Conservation (phyloP, 2,113 vertebrate genomes). For the Percina caprodes region DNA sequence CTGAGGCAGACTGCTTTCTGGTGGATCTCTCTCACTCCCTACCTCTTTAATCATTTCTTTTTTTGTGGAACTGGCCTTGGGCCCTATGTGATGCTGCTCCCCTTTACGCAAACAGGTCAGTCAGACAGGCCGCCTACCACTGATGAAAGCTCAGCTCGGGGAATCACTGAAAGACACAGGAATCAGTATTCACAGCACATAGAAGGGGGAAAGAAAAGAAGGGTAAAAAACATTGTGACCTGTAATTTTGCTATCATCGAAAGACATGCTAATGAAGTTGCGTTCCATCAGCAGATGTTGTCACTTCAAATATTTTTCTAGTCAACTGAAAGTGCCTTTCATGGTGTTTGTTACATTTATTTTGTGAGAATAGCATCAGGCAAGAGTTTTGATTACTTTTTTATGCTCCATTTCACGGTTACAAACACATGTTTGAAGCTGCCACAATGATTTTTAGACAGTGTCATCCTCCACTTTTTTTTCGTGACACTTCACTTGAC, state of each 20-base stretch:
- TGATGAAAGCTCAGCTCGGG: slow-evolving; percentile 55
- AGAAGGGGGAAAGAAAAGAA: not conserved
- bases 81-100: slow-evolving; percentile 51
- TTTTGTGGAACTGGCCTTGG: slow-evolving; percentile 47
- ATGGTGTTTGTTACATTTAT: slow-evolving; percentile 68
- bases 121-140: slow-evolving; percentile 24
- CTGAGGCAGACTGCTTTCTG: slow-evolving; percentile 19
- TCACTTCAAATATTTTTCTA: slow-evolving; percentile 49
- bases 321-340: slow-evolving; percentile 55
- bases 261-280: slow-evolving; percentile 64
- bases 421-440: slow-evolving; percentile 65
- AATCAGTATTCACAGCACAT: slow-evolving; percentile 55
- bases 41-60: slow-evolving; percentile 54
- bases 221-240: slow-evolving; percentile 26
- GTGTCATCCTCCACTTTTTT: slow-evolving; percentile 42
- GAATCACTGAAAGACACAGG: slow-evolving; percentile 24
- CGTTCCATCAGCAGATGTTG: slow-evolving; percentile 46
- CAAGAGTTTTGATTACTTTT: slow-evolving; percentile 68
- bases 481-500: slow-evolving; percentile 52
- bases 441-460: slow-evolving; percentile 67
- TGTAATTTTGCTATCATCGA: slow-evolving; percentile 53
- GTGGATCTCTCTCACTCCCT: slow-evolving; percentile 16
- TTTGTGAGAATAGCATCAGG: slow-evolving; percentile 61
- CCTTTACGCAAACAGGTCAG: slow-evolving; percentile 63
- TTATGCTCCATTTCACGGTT: slow-evolving; percentile 68